phyloP scores from a whole-genome alignment of 2,113 vertebrate species.

The Protomyctophum bolini region DNA sequence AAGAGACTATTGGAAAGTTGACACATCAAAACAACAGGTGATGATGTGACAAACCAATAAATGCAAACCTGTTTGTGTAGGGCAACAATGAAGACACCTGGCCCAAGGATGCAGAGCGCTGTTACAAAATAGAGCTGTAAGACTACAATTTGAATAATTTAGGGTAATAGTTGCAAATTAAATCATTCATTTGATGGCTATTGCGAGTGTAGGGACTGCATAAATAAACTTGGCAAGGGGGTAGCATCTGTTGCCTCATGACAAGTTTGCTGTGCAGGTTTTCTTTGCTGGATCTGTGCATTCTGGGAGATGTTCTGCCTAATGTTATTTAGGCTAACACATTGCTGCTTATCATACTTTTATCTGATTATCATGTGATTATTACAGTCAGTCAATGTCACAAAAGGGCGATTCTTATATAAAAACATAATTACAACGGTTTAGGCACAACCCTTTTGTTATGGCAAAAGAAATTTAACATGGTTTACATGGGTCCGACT shows the following conservation, averaged over 20 bases:
- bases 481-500: conserved; percentile 11
- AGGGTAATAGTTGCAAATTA: conserved; percentile 47
- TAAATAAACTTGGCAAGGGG: conserved; percentile 34
- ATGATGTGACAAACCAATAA: conserved; percentile 31
- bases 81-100: conserved; percentile 37
- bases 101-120: conserved; percentile 47
- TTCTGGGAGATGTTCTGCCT: conserved; percentile 35
- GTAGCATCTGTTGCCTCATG: conserved; percentile 43
- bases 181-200: conserved; percentile 51
- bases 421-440: conserved; percentile 52
- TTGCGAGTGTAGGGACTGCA: conserved; percentile 42
- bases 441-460: conserved; percentile 51
- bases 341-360: conserved; percentile 56
- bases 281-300: conserved; percentile 28
- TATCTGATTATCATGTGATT: conserved; percentile 63
- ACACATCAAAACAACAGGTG: conserved; percentile 10
- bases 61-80: conserved; percentile 29
- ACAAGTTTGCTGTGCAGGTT: conserved; percentile 48
- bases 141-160: conserved; percentile 59
- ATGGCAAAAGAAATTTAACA: conserved; percentile 59
- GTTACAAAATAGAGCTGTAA: conserved; percentile 47
- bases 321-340: conserved; percentile 50
- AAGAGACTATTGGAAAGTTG: no score
- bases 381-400: conserved; percentile 54
- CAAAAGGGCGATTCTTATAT: conserved; percentile 48